Conservation (phyloP, 2,113 vertebrate genomes). For the Cynocephalus volans region DNA sequence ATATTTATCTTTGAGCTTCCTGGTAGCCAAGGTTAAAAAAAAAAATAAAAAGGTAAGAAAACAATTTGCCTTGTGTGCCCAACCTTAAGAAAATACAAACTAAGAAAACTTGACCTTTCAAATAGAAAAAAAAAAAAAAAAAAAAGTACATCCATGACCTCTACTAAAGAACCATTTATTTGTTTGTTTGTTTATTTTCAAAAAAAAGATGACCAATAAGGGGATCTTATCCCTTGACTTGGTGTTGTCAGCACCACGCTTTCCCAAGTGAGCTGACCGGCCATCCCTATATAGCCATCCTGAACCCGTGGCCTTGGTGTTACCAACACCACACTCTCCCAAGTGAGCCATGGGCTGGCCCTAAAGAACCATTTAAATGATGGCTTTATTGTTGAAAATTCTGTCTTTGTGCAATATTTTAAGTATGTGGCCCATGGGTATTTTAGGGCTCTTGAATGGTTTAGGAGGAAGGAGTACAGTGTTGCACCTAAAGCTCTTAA, state of each 20-base stretch:
- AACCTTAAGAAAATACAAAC: not conserved
- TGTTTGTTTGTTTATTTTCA: no score
- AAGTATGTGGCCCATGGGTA: not conserved
- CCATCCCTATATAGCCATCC: no score
- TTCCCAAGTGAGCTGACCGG: no score
- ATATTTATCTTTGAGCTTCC: slow-evolving; percentile 29
- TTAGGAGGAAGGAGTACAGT: not conserved
- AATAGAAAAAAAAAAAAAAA: not conserved
- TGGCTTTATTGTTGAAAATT: not conserved
- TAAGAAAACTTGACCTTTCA: not conserved
- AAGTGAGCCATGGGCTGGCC: no score
- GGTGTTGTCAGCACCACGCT: no score
- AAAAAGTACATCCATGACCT: not conserved
- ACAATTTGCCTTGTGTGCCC: not conserved
- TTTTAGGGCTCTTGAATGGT: not conserved
- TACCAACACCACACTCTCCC: no score
- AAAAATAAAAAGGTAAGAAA: slow-evolving; percentile 20
- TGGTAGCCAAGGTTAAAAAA: not conserved
- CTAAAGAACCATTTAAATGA: not conserved
- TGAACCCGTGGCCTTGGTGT: no score
- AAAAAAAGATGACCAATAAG: no score
- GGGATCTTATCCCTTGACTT: no score
- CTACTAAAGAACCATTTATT: not conserved
- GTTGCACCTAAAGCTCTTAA: not conserved
- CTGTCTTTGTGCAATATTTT: not conserved